Conservation (phyloP, 2,797 vertebrate genomes). For the Girardinus metallicus region DNA sequence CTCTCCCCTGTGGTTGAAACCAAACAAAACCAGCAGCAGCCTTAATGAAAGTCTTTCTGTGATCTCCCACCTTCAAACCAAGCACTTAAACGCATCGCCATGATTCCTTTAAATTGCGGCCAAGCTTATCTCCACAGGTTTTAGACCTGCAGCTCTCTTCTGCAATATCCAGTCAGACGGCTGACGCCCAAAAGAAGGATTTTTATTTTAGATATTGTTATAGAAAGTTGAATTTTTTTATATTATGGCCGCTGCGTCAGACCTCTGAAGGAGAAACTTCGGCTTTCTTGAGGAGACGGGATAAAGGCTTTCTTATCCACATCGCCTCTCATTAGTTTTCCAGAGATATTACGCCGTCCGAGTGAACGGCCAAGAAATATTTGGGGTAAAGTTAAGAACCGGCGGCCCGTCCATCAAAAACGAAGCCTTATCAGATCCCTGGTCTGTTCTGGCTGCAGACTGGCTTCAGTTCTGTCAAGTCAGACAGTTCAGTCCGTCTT, state of each 20-base stretch:
- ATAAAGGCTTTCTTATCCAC: conserved; percentile 28
- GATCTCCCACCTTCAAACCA: neutral
- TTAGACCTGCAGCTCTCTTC: conserved; percentile 21
- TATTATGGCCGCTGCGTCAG: neutral
- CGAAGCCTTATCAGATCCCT: conserved; percentile 15
- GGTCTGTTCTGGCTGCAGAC: conserved; percentile 14
- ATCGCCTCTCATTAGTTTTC: neutral
- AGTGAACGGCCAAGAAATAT: conserved; percentile 22
- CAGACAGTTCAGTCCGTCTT: conserved; percentile 29
- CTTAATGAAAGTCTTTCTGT: conserved; percentile 14
- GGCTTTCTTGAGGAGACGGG: neutral
- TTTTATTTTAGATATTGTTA: neutral
- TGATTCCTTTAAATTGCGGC: conserved; percentile 4
- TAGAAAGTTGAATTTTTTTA: neutral
- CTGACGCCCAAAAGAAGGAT: neutral
- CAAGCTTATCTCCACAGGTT: neutral
- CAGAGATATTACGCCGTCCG: conserved; percentile 4
- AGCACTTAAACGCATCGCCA: neutral
- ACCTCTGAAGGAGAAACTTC: neutral
- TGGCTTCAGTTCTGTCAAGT: conserved; percentile 15
- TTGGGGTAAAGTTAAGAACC: neutral
- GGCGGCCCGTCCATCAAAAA: neutral
- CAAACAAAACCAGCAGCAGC: conserved; percentile 12
- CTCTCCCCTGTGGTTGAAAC: conserved; percentile 11
- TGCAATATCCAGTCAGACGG: neutral